Conservation (phyloP, 2,797 vertebrate species). For the Spinus olivaceus region DNA sequence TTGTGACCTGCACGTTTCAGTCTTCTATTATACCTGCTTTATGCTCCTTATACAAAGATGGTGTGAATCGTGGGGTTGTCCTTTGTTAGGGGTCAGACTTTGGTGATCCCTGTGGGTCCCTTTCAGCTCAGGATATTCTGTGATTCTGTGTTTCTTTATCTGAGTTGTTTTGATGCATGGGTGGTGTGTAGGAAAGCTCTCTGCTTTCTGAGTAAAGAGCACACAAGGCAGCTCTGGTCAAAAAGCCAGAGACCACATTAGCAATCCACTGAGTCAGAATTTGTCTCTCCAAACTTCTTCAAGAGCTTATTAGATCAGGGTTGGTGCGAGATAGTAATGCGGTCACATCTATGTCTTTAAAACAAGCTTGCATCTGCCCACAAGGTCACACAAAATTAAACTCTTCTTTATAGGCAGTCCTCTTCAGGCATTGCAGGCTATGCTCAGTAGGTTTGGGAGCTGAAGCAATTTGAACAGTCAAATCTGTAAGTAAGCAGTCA, state of each 20-base stretch:
- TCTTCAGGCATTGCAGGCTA: not conserved
- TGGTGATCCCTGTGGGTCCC: not conserved
- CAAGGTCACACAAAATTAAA: not conserved
- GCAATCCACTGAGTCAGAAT: accelerated
- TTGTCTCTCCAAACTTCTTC: not conserved
- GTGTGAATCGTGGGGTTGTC: not conserved
- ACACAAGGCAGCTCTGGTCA: not conserved
- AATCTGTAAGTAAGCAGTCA: not conserved
- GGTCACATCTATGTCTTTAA: not conserved
- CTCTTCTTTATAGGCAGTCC: not conserved
- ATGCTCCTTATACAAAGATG: not conserved
- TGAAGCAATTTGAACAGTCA: not conserved
- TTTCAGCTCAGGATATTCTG: not conserved
- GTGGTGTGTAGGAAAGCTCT: not conserved
- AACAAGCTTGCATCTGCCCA: not conserved
- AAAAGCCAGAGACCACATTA: not conserved
- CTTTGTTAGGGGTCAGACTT: not conserved
- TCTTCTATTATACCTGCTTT: not conserved
- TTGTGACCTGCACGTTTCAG: not conserved
- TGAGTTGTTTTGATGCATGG: not conserved
- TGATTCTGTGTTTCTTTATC: not conserved
- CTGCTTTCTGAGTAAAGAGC: not conserved
- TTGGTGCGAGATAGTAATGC: not conserved
- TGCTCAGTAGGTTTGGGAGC: not conserved
- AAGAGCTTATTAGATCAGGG: not conserved